Evolutionary conservation across 2,888 invertebrate genomes (phyloP), one percentile per base, ranked within the genome.

Genomic region (Xestia c-nigrum): DNA sequence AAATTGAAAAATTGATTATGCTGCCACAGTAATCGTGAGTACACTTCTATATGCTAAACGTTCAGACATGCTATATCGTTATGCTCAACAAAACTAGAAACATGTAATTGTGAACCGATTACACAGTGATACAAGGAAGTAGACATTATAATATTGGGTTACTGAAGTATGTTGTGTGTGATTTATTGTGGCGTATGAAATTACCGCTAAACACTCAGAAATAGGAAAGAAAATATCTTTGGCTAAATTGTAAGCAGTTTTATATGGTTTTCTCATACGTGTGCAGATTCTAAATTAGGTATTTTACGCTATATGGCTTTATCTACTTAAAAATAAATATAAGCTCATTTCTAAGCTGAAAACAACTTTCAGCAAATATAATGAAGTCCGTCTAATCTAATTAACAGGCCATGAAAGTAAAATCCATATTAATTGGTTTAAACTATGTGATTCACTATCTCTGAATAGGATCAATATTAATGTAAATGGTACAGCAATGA

Each of bases 401-500:
- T 46, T 73, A 71, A 72, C 50, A 61, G 14, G 21, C 16, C 61
- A 74, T 43, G 86, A 86, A 86, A 85, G 88, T 86, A 83, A 86
- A 88, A 78, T 69, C 70, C 68, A 75, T 74, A 82, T 76, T 78
- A 80, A 80, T 76, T 74, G 52, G 40, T 65, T 74, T 73, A 65
- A 47, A 55, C 40, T 78, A 74, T 70, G n/a, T 83, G 83, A 75
- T 85, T 83, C 83, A 85, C 66, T 82, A 82, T 85, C 84, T 84
- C 61, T 66, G 64, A 85, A 82, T 79, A 63, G 78, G 72, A 66
- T 72, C 85, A 87, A 78, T 80, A 57, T 78, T 76, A 67, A 83
- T 84, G 81, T 85, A 76, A 82, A 82, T 84, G 55, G 72, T 80
- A 61, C 69, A 70, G 59, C 55, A 76, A 76, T 77, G 63, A 80